phyloP scores from a whole-genome alignment of 1,140 invertebrate genomes.

The Chrysoperla carnea region DNA sequence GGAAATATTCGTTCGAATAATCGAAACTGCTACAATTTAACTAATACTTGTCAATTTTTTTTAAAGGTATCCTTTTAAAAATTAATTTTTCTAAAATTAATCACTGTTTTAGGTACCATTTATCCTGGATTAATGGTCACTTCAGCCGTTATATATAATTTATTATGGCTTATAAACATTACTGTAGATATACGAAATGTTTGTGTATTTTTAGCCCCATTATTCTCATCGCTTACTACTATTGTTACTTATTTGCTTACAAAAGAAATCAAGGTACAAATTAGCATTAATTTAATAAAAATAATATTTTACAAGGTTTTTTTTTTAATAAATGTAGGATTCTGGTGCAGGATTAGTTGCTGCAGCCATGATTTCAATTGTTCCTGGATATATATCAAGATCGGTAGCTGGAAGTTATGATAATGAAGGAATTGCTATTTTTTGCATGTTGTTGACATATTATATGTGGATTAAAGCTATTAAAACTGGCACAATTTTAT shows the following conservation, averaged over 20 bases:
- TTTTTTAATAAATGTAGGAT: slow-evolving; percentile 35
- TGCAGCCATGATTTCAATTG: slow-evolving; percentile 88
- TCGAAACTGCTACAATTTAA: neutral
- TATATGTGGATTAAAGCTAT: slow-evolving; percentile 96
- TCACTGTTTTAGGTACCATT: slow-evolving; percentile 57
- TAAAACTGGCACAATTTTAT: slow-evolving; percentile 87
- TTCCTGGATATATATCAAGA: slow-evolving; percentile 92
- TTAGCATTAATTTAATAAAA: slow-evolving; percentile 3
- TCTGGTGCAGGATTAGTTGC: slow-evolving; percentile 84
- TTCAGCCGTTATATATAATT: slow-evolving; percentile 77
- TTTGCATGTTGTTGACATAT: slow-evolving; percentile 96
- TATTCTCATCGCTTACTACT: slow-evolving; percentile 92
- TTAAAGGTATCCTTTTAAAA: slow-evolving; percentile 1
- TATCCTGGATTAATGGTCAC: slow-evolving; percentile 98
- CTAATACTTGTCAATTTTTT: neutral
- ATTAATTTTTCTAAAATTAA: slow-evolving; percentile 12
- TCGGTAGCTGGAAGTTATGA: slow-evolving; percentile 97
- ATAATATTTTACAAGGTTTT: neutral
- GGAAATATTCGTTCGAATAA: neutral
- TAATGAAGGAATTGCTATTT: slow-evolving; percentile 98
- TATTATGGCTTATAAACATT: slow-evolving; percentile 79
- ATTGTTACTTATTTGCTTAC: slow-evolving; percentile 91
- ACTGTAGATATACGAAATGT: slow-evolving; percentile 94
- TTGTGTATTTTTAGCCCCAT: slow-evolving; percentile 92
- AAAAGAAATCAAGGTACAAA: slow-evolving; percentile 74